Conservation (phyloP, 2,888 invertebrate species). For the Rotaria sp. region DNA sequence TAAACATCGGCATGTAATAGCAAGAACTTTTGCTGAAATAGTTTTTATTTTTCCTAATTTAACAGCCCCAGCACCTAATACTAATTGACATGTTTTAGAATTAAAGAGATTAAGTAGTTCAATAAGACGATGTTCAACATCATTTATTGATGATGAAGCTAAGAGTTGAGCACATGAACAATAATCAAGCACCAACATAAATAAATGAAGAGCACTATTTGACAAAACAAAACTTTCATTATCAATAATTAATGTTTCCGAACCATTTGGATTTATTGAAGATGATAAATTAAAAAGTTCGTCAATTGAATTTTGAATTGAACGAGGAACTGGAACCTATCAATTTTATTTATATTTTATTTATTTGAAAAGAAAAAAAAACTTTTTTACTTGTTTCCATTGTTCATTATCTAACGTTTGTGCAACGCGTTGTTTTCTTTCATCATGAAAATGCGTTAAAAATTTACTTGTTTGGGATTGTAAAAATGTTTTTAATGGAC, state of each 20-base stretch:
- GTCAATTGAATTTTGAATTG: neutral
- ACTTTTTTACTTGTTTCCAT: neutral
- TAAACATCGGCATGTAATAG: slow-evolving; percentile 16
- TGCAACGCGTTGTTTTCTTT: neutral
- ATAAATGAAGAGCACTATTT: neutral
- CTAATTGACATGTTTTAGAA: slow-evolving; percentile 71
- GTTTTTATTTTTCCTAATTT: slow-evolving; percentile 72
- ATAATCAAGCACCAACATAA: slow-evolving; percentile 27
- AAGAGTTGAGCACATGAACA: neutral
- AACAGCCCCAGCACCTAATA: slow-evolving; percentile 89
- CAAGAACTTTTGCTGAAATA: slow-evolving; percentile 79
- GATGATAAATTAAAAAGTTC: neutral
- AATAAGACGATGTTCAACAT: slow-evolving; percentile 29
- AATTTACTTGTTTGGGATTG: slow-evolving; percentile 19
- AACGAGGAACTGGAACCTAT: neutral
- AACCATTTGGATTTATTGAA: neutral
- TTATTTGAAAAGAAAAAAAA: neutral
- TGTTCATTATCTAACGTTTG: neutral
- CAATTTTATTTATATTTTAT: neutral
- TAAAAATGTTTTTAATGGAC: neutral
- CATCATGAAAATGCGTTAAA: neutral
- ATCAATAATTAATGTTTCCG: neutral
- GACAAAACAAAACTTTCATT: slow-evolving; percentile 21
- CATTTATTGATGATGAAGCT: neutral
- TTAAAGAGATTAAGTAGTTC: slow-evolving; percentile 56